Base-by-base conservation (phyloP, 2,113 vertebrate species). In the Gobio gobio region DNA sequence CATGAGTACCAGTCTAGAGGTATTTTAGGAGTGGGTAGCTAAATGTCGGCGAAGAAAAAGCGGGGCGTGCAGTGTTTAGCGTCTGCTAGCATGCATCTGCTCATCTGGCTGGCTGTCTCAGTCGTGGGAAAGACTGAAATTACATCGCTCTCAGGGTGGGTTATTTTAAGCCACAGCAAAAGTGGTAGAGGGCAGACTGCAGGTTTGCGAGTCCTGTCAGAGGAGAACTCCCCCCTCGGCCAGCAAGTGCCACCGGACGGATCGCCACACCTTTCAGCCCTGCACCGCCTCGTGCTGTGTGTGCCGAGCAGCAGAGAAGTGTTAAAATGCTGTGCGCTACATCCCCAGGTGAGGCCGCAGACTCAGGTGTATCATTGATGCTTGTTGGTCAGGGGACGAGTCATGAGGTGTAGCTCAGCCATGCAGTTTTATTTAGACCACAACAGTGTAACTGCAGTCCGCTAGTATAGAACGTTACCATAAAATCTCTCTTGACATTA, bases 81-180 rank as follows among this genome's bases (percentile, higher is more conserved):
- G 81, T 89, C 88, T 89, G 86, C 87, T 70, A 86, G 88, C 80
- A 75, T 72, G 70, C 80, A 87, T 91, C 90, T 91, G 87, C 91
- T 92, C 89, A 83, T 87, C 91, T 85, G 68, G 86, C 91, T 86
- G 82, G 90, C 91, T 86, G 91, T 91, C 89, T 92, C 92, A 87
- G 93, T 94, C 93, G 93, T 95, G 94, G 93, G 94, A 95, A 94
- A 93, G 95, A 92, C 93, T 96, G 95, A 95, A 95, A 95, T 95
- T 94, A 95, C 93, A 95, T 96, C 91, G 83, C 93, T 94, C 94
- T 91, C 83, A 86, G 90, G 91, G 90, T 93, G 90, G 91, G 94
- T 94, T 96, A 96, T 96, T 95, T 92, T 94, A 91, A 94, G 92
- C 91, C 91, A 85, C 88, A n/a, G 78, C 93, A 90, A 91, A 93